Conservation (phyloP, 1,140 invertebrate genomes). For the Fopius arisanus region DNA sequence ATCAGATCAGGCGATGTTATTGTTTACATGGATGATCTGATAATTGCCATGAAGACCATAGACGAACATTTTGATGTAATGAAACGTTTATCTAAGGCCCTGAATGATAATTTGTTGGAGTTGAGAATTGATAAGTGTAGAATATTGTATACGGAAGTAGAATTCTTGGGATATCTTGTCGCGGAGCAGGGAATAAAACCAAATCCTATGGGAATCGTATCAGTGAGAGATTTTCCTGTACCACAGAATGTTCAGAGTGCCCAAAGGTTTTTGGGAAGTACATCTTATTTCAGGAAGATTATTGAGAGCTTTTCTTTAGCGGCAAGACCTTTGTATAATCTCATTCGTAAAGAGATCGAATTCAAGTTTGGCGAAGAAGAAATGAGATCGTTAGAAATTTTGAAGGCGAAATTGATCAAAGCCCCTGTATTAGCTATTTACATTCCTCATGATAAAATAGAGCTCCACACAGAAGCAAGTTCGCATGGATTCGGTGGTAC, state of each 20-base stretch:
- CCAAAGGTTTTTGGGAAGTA: background rate
- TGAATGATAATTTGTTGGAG: slow-evolving; percentile 24
- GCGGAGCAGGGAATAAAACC: background rate
- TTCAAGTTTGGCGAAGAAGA: slow-evolving; percentile 31
- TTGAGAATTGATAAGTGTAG: slow-evolving; percentile 39
- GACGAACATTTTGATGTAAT: background rate
- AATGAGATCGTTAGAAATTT: slow-evolving; percentile 18
- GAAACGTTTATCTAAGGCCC: background rate
- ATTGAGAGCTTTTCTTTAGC: slow-evolving; percentile 24
- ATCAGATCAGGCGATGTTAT: background rate
- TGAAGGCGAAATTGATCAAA: background rate
- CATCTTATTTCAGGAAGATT: slow-evolving; percentile 16
- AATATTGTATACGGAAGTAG: slow-evolving; percentile 36
- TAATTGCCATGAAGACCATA: slow-evolving; percentile 14
- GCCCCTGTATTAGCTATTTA: slow-evolving; percentile 18
- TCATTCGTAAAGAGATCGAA: slow-evolving; percentile 22
- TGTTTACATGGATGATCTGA: slow-evolving; percentile 30
- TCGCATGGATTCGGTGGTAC: slow-evolving; percentile 27
- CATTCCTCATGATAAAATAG: slow-evolving; percentile 7
- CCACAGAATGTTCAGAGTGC: background rate
- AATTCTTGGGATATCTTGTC: slow-evolving; percentile 17
- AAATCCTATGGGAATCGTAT: background rate
- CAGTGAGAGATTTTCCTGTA: slow-evolving; percentile 11
- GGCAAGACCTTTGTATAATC: slow-evolving; percentile 30
- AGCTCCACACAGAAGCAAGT: slow-evolving; percentile 49